Evolutionary conservation across 64 coral and sea anemone species (phyloP), one percentile per base, ranked within the genome.

Genomic region (Hydrozoanthus tunicans): DNA sequence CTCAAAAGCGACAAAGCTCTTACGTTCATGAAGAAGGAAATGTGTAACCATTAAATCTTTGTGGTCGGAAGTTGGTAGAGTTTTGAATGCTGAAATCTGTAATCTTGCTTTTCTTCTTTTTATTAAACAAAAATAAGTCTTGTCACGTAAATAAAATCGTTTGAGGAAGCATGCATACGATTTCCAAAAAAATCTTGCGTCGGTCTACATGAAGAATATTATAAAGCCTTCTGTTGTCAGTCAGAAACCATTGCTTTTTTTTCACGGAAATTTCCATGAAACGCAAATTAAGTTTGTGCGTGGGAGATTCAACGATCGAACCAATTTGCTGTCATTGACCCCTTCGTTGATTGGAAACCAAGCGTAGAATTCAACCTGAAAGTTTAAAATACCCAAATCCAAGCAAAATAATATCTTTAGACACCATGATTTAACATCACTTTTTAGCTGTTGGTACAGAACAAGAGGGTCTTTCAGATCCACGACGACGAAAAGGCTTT

Each of bases 321-420:
- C 25, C 80, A 82, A 65, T 82, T 82, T 82, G 9, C 27, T 82
- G 1, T 53, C 80, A 53, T 52, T 65, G 12, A 82, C 61, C 26
- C 65, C 27, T 53, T 52, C 32, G 17, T 43, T 82, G 80, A 4
- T 80, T 60, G 23, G 59, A 81, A 81, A 58, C 66, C 59, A 51
- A 64, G 59, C 80, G 27, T 65, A 14, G 80, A 65, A 82, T 64
- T 53, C 14, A 82, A 64, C 80, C 80, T 82, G 27, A 64, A 82
- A 82, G 63, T 82, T 82, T 15, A 32, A 15, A 65, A 12, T 51
- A 64, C 27, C 43, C 25, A 64, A 81, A 65, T 82, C 14, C 12
- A 11, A 82, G 32, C 0, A 52, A 6, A 66, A 82, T 17, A 51
- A n/a, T 58, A 63, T 63, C 3, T 63, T 51, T 81, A 63, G 43